Conservation (phyloP, 1,140 invertebrate species). For the Chionoecetes opilio region DNA sequence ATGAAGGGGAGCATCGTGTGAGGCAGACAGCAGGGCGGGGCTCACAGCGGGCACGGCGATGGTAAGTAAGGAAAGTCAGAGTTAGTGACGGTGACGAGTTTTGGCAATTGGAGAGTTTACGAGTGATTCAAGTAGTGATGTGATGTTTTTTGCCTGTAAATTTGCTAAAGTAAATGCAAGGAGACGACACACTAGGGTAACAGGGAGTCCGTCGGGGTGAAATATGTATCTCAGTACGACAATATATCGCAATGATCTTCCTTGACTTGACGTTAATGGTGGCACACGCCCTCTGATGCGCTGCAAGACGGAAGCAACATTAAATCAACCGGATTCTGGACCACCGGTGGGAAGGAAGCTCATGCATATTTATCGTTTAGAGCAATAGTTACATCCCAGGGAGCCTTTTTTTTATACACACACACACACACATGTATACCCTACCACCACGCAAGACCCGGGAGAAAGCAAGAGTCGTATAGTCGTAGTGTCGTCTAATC, state of each 20-base stretch:
- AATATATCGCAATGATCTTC: background rate
- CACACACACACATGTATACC: too few relatives aligned
- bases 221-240: background rate
- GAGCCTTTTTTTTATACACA: too few relatives aligned
- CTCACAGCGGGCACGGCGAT: background rate
- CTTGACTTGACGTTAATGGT: background rate
- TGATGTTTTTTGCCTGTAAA: background rate
- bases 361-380: too few relatives aligned
- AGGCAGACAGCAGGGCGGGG: background rate
- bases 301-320: background rate
- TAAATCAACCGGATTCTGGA: background rate
- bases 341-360: background rate
- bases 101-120: background rate
- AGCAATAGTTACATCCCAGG: too few relatives aligned
- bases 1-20: background rate
- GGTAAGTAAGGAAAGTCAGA: background rate
- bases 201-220: background rate
- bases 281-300: background rate
- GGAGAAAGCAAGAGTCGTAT: too few relatives aligned
- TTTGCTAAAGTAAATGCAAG: background rate
- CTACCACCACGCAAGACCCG: too few relatives aligned
- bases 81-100: background rate
- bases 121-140: background rate
- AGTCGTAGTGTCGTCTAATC: too few relatives aligned
- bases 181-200: background rate